Conservation (phyloP, 1,140 invertebrate species). For the Geopemphigus sp. region DNA sequence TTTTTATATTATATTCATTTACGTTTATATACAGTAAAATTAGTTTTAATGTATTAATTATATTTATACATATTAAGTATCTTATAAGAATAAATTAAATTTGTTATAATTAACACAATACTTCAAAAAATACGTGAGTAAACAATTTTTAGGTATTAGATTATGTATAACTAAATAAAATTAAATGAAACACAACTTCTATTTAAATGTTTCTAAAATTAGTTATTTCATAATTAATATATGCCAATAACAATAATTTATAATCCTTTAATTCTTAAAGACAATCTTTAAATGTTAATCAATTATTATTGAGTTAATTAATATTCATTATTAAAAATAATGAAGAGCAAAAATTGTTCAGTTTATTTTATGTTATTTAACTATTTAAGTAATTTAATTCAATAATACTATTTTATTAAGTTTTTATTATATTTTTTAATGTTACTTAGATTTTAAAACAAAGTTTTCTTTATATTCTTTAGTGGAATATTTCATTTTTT, state of each 20-base stretch:
- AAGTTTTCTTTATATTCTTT: not conserved
- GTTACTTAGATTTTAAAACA: not conserved
- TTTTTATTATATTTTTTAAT: slow-evolving; percentile 1
- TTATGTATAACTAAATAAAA: slow-evolving; percentile 3
- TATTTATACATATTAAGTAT: not conserved
- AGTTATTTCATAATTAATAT: not conserved
- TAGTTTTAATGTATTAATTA: not conserved
- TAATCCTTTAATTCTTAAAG: too few relatives aligned
- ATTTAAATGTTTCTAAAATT: not conserved
- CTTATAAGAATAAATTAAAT: slow-evolving; percentile 7
- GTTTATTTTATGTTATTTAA: not conserved
- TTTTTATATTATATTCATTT: slow-evolving; percentile 26
- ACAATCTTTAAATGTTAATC: not conserved
- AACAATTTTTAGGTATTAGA: not conserved
- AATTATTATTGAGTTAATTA: not conserved
- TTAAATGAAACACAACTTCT: not conserved
- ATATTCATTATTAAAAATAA: not conserved
- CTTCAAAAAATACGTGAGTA: slow-evolving; percentile 23
- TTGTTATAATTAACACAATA: slow-evolving; percentile 18
- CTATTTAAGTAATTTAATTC: not conserved
- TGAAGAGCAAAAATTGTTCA: not conserved
- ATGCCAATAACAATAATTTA: not conserved
- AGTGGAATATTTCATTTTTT: not conserved
- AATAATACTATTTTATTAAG: not conserved
- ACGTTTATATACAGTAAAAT: not conserved